phyloP scores from a whole-genome alignment of 2,888 invertebrate genomes.

The Leptura quadrifasciata region DNA sequence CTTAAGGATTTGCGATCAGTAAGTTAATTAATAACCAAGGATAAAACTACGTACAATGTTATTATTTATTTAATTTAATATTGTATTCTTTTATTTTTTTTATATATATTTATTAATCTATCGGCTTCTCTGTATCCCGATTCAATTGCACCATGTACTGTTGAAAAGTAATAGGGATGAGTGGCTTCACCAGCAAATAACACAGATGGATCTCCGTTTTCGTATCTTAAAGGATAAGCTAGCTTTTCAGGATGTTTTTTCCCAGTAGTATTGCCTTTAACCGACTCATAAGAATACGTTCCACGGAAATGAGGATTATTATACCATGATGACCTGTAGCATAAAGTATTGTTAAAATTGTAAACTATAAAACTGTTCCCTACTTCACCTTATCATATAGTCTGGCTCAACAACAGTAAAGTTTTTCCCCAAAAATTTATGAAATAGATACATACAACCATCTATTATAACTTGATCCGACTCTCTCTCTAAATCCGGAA shows the following conservation, averaged over 20 bases:
- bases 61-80: too few relatives aligned
- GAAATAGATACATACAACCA: constrained; percentile 74
- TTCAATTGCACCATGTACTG: constrained; percentile 74
- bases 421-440: constrained; percentile 74
- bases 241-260: constrained; percentile 39
- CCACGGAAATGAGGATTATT: constrained; percentile 61
- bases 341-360: constrained; percentile 1
- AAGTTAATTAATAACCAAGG: too few relatives aligned
- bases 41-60: not conserved
- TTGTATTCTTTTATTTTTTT: not conserved
- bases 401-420: constrained; percentile 74
- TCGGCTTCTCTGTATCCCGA: constrained; percentile 73
- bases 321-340: constrained; percentile 59
- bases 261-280: constrained; percentile 42
- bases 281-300: constrained; percentile 60
- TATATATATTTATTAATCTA: constrained; percentile 60
- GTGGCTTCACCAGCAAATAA: constrained; percentile 78
- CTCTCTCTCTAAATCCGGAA: constrained; percentile 79
- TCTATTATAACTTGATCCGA: constrained; percentile 75
- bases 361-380: not conserved
- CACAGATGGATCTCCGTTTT: constrained; percentile 25
- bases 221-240: constrained; percentile 35
- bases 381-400: constrained; percentile 60
- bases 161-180: constrained; percentile 69
- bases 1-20: too few relatives aligned